A percentile compares a stretch with the other conserved stretches of the same genome.
These are phyloP conservation scores for Choloepus didactylus DNA, from an alignment of 2,797 vertebrate genomes.

Conservation along the genomic window DNA sequence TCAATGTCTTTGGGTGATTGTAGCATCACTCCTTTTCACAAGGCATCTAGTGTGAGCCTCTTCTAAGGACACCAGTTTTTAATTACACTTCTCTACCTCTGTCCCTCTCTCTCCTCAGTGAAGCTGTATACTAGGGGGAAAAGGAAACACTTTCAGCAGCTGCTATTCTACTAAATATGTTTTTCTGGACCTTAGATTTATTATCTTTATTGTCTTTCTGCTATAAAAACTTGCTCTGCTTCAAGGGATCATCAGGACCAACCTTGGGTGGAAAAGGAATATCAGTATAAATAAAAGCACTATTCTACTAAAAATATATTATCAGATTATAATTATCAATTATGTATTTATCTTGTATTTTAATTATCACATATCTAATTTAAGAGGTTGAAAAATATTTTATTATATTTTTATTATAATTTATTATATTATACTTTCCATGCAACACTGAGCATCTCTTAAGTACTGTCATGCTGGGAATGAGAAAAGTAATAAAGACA, in stretches of 20 bases:
- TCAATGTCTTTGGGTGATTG: background rate
- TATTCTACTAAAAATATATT: background rate
- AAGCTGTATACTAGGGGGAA: background rate
- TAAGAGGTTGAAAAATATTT: background rate
- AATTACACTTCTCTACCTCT: background rate
- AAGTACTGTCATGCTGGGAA: background rate
- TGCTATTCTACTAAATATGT: background rate
- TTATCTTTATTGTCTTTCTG: background rate
- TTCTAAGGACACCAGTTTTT: background rate
- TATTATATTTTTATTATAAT: background rate
- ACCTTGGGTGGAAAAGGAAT: background rate
- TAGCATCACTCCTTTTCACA: background rate
- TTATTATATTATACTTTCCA: background rate
- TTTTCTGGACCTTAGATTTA: background rate
- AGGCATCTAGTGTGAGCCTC: background rate
- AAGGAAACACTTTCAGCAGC: background rate
- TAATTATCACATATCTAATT: background rate
- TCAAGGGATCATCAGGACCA: background rate
- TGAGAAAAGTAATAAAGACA: background rate
- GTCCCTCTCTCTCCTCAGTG: background rate
- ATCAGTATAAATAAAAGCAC: background rate
- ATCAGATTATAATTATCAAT: background rate
- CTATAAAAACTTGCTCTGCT: background rate
- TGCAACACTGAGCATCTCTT: background rate
- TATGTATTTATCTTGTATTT: background rate